A percentile compares a stretch with the other conserved stretches of the same genome.
phyloP scores from a whole-genome alignment of 2,113 vertebrate genomes.

The Rhombomys opimus region DNA sequence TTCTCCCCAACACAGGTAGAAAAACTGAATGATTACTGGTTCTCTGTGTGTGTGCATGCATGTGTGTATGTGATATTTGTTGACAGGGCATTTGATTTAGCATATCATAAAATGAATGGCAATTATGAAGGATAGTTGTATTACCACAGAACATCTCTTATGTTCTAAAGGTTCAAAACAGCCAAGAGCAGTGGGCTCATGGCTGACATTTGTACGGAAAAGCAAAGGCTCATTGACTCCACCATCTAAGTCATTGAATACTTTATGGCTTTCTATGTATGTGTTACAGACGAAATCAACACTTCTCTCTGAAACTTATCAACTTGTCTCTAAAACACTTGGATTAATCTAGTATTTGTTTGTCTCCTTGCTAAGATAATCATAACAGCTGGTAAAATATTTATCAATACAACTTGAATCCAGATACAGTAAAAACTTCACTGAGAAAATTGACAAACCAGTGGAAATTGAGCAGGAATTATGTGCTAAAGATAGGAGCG shows the following conservation, averaged over 20 bases:
- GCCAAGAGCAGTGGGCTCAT: not conserved
- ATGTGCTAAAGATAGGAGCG: not conserved
- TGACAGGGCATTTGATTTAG: not conserved
- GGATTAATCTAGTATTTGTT: slow-evolving; percentile 66
- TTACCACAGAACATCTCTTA: not conserved
- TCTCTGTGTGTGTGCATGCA: not conserved
- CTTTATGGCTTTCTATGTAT: slow-evolving; percentile 32
- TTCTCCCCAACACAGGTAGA: not conserved
- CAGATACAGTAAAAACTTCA: slow-evolving; percentile 55
- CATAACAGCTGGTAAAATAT: slow-evolving; percentile 78
- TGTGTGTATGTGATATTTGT: not conserved
- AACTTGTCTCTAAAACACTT: slow-evolving; percentile 73
- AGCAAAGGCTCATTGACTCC: slow-evolving; percentile 10
- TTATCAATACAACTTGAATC: slow-evolving; percentile 73
- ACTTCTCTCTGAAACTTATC: slow-evolving; percentile 66
- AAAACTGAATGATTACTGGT: not conserved
- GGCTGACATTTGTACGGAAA: not conserved
- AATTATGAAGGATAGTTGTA: not conserved
- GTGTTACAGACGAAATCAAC: slow-evolving; percentile 69
- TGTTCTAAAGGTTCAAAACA: not conserved
- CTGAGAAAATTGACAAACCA: slow-evolving; percentile 44
- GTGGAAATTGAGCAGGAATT: not conserved
- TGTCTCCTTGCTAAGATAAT: slow-evolving; percentile 70
- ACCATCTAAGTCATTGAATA: slow-evolving; percentile 20
- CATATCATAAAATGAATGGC: not conserved